phyloP scores from a whole-genome alignment of 2,113 vertebrate genomes.

The Delphinus delphis region DNA sequence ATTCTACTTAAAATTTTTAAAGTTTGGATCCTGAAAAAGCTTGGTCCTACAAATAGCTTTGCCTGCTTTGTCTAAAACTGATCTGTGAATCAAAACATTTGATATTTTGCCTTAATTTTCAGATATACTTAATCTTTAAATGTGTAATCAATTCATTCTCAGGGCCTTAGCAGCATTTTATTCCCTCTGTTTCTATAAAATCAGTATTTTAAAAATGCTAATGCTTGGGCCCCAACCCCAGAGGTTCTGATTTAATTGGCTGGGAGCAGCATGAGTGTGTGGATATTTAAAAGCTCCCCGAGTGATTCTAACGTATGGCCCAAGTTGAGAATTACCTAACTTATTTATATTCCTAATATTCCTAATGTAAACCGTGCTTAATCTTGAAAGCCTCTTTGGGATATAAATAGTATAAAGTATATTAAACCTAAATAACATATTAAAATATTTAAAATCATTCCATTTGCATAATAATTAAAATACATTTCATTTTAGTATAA shows the following conservation, averaged over 20 bases:
- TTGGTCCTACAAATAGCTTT: background rate
- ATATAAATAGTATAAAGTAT: background rate
- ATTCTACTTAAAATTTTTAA: constrained; percentile 6
- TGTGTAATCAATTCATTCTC: background rate
- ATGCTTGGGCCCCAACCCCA: background rate
- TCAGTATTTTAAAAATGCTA: constrained; percentile 1
- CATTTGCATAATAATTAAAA: constrained; percentile 5
- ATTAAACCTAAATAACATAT: constrained; percentile 6
- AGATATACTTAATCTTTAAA: constrained; percentile 14
- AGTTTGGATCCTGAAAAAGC: background rate
- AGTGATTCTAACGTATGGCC: background rate
- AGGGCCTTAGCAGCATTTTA: background rate
- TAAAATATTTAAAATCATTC: background rate
- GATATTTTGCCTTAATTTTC: constrained; percentile 29
- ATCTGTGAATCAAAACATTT: background rate
- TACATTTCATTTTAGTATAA: constrained; percentile 29
- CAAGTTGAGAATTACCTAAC: background rate
- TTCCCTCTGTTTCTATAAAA: background rate
- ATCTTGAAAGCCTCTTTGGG: background rate
- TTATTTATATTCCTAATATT: constrained; percentile 43
- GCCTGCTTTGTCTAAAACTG: constrained; percentile 7
- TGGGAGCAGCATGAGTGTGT: background rate
- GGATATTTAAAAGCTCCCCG: background rate
- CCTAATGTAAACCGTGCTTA: constrained; percentile 1
- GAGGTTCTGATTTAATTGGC: background rate